These are phyloP conservation scores for Chelonus insularis DNA, from an alignment of 1,140 invertebrate species.

Conservation along the genomic window DNA sequence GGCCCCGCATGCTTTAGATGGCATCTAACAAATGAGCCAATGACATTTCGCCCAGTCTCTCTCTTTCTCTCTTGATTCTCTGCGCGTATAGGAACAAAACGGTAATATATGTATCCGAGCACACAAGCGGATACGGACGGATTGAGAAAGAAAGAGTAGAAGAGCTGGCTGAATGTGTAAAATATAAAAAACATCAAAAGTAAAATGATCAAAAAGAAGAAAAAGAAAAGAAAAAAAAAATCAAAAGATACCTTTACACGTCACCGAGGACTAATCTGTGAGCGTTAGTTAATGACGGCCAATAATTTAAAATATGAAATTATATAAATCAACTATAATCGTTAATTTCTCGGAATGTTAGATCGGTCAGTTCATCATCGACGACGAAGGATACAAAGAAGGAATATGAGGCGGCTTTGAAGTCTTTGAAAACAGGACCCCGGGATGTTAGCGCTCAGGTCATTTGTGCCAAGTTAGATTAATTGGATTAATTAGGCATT, in stretches of 20 bases:
- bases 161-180: too few relatives aligned
- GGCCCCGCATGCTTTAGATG: constrained; percentile 60
- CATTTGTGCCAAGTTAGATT: constrained; percentile 59
- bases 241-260: constrained; percentile 39
- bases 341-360: constrained; percentile 61
- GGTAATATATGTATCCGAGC: constrained; percentile 56
- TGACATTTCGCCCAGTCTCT: constrained; percentile 56
- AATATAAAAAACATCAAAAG: too few relatives aligned
- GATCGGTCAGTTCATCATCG: constrained; percentile 56
- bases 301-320: constrained; percentile 61
- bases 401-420: neutral
- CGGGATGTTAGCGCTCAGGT: constrained; percentile 36
- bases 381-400: neutral
- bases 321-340: constrained; percentile 60
- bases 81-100: constrained; percentile 51
- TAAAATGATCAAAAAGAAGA: constrained; percentile 30
- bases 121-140: constrained; percentile 33
- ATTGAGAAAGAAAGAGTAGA: constrained; percentile 31
- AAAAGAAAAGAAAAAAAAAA: constrained; percentile 27
- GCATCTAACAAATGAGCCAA: constrained; percentile 62
- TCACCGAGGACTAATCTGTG: constrained; percentile 52
- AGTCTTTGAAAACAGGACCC: constrained; percentile 14
- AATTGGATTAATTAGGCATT: constrained; percentile 62
- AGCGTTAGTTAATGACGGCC: constrained; percentile 54
- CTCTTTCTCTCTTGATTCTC: constrained; percentile 18